Conservation (phyloP, 2,888 invertebrate species). For the Drosophila planitibia region DNA sequence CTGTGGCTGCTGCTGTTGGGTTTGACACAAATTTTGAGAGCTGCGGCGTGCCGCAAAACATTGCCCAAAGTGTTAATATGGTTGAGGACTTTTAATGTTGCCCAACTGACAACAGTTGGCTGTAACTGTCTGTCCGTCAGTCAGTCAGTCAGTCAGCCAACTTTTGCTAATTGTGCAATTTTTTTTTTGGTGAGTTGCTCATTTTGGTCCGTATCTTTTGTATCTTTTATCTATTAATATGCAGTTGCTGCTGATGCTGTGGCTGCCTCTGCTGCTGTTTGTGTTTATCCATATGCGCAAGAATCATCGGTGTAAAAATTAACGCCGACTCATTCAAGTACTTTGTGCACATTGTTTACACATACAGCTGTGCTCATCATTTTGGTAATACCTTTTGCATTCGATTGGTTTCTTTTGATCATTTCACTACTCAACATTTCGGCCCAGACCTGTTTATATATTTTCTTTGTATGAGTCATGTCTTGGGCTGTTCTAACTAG, state of each 20-base stretch:
- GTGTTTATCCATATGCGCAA: slow-evolving; percentile 47
- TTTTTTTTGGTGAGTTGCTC: slow-evolving; percentile 59
- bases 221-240: slow-evolving; percentile 35
- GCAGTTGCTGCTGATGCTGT: slow-evolving; percentile 19
- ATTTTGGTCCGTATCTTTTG: slow-evolving; percentile 46
- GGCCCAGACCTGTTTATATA: neutral
- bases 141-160: slow-evolving; percentile 26
- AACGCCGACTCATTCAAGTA: slow-evolving; percentile 63
- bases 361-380: neutral
- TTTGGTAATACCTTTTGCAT: neutral
- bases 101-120: slow-evolving; percentile 57
- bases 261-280: slow-evolving; percentile 11
- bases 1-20: slow-evolving; percentile 39
- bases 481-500: neutral
- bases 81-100: slow-evolving; percentile 79
- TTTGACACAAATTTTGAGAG: slow-evolving; percentile 73
- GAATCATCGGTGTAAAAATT: slow-evolving; percentile 76
- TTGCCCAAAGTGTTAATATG: slow-evolving; percentile 79
- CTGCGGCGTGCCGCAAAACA: slow-evolving; percentile 74
- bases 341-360: slow-evolving; percentile 36
- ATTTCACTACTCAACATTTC: neutral
- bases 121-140: slow-evolving; percentile 33
- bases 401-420: neutral
- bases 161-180: slow-evolving; percentile 76
- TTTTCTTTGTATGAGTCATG: neutral